Percentiles rank a stretch among this genome's conserved stretches.
Conservation (phyloP, 2,797 vertebrate species). For the Tragopan temminckii region DNA sequence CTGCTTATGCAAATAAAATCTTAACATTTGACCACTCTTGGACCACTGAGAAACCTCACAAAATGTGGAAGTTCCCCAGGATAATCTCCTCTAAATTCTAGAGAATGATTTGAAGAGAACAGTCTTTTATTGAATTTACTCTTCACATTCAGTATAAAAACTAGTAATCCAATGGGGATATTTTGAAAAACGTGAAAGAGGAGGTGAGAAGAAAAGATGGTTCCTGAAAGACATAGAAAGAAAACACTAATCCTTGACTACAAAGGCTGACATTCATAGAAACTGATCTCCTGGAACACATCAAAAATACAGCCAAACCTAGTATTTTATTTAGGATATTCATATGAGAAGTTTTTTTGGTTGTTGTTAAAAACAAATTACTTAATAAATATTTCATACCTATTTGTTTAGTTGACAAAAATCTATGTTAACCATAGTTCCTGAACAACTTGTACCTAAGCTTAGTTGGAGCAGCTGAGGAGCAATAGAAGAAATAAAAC, state of each 20-base stretch:
- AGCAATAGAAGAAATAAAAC: not conserved
- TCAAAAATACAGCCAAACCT: not conserved
- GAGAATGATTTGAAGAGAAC: not conserved
- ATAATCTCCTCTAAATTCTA: not conserved
- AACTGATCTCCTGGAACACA: rapidly evolving
- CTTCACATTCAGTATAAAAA: not conserved
- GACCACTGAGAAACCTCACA: not conserved
- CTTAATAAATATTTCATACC: rapidly evolving
- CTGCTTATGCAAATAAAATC: not conserved
- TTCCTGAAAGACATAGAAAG: not conserved
- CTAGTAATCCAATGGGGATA: not conserved
- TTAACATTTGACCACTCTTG: not conserved
- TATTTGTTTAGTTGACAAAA: not conserved
- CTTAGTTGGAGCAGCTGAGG: not conserved
- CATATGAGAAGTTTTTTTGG: not conserved
- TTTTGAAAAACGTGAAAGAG: not conserved
- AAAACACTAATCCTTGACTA: not conserved
- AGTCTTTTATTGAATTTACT: not conserved
- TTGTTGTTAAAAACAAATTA: not conserved
- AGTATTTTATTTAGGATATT: not conserved
- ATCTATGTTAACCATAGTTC: not conserved
- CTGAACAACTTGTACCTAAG: not conserved
- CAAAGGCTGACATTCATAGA: not conserved
- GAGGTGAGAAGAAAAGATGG: not conserved
- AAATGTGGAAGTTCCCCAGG: not conserved